Percentiles rank a stretch among this genome's conserved stretches.
phyloP scores from a whole-genome alignment of 2,113 vertebrate genomes.

The Chloropsis hardwickii region DNA sequence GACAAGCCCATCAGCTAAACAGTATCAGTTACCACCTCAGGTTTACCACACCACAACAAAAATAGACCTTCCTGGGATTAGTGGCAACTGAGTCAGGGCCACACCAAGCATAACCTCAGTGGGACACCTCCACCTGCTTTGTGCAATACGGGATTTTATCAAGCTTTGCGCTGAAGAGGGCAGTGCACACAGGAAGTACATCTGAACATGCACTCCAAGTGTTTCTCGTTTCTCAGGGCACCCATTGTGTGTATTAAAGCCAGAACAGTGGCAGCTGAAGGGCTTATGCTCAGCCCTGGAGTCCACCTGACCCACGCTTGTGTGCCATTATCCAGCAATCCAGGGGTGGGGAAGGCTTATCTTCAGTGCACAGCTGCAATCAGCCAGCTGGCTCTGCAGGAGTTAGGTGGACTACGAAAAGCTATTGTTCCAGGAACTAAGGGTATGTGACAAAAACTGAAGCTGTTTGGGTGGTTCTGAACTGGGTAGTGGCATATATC shows the following conservation, averaged over 20 bases:
- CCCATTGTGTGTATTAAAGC: rapidly evolving
- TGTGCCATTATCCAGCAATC: rapidly evolving
- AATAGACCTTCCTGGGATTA: rapidly evolving
- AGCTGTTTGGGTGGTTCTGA: no score
- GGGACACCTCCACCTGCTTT: rapidly evolving
- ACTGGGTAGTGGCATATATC: rapidly evolving
- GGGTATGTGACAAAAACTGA: not conserved
- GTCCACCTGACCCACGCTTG: rapidly evolving
- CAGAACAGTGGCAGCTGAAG: rapidly evolving
- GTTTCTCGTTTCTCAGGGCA: rapidly evolving
- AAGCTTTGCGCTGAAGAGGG: not conserved
- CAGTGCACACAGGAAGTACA: rapidly evolving
- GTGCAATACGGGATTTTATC: rapidly evolving
- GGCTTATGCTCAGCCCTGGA: no score
- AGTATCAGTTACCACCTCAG: not conserved
- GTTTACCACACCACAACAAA: not conserved
- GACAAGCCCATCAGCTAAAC: rapidly evolving
- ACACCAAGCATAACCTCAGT: rapidly evolving
- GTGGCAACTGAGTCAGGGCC: rapidly evolving
- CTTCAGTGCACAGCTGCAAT: rapidly evolving
- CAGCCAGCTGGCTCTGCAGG: not conserved
- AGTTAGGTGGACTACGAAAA: not conserved
- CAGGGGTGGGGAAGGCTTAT: rapidly evolving
- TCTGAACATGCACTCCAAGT: rapidly evolving
- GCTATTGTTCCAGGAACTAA: rapidly evolving